Base-by-base conservation (phyloP, 2,888 invertebrate species). In the Trichacis sp. region DNA sequence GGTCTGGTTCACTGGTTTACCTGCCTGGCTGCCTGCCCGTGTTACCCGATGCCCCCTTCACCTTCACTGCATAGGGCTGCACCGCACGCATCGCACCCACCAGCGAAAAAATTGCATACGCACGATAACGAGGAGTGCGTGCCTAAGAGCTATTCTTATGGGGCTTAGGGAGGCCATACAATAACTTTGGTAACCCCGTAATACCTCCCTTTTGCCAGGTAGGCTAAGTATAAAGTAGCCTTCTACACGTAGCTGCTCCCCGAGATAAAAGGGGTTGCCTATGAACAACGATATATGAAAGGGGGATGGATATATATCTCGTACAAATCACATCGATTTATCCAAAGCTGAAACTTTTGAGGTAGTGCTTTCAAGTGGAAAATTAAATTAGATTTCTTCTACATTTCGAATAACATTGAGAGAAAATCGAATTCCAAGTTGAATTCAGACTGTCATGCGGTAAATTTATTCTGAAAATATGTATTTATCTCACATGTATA, bases 91-190 rank as follows among this genome's bases (percentile, higher is more conserved):
- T 24, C 24, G 24, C 42, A 42, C 42, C 15, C 74, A 75, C 73
- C 67, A 73, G 73, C 74, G 73, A 75, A 79, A 79, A 77, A 78
- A 75, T 74, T 80, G 78, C 80, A 80, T 79, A 81, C 80, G 80
- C 82, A 79, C 73, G 75, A 73, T 73, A 72, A 75, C 73, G 75
- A 74, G 74, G 74, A 76, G 77, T 80, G 77, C 79, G 79, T 80
- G 80, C 78, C 76, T 77, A 78, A 80, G 81, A 77, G 79, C 77
- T 77, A 77, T 77, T 82, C 83, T 80, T 83, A 83, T 78, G 82
- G 81, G 82, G 83, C 83, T 83, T 83, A 77, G 78, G 78, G 83
- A 83, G 80, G 83, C 83, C 83, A 77, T 83, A 83, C 83, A 79
- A 83, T 80, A 33, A 79, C 81, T 79, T 83, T 81, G 78, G 81